Conservation (phyloP, 2,888 invertebrate species). For the Apamea crenata region DNA sequence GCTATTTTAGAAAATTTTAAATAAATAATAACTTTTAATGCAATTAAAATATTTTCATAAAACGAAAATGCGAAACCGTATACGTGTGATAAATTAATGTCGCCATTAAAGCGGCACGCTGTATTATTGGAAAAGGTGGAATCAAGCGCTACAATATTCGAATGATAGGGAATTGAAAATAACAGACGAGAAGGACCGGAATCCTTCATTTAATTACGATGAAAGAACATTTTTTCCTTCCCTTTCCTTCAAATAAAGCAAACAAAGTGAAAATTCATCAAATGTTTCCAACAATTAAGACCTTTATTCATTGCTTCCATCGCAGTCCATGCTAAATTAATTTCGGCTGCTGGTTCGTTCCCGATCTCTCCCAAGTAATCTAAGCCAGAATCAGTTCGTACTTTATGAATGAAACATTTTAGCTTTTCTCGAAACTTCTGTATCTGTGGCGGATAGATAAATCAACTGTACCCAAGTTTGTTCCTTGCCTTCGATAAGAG, state of each 20-base stretch:
- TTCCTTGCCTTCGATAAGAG: constrained; percentile 66
- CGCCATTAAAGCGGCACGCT: not conserved
- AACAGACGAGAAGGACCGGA: not conserved
- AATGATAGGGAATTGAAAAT: not conserved
- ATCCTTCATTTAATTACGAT: not conserved
- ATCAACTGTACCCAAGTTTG: constrained; percentile 67
- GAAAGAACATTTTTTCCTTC: constrained; percentile 26
- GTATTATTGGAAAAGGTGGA: not conserved
- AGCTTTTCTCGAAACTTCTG: constrained; percentile 63
- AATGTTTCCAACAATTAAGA: constrained; percentile 60
- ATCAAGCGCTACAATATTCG: not conserved
- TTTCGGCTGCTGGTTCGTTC: constrained; percentile 58
- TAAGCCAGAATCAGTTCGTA: constrained; percentile 65
- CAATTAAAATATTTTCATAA: not conserved
- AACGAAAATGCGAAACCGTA: not conserved
- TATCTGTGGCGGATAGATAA: constrained; percentile 70
- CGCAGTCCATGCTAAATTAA: constrained; percentile 63
- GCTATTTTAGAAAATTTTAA: no score
- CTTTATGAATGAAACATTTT: constrained; percentile 72
- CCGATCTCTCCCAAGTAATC: constrained; percentile 64
- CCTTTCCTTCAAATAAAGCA: constrained; percentile 35
- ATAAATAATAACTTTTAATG: not conserved
- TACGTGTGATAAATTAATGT: not conserved
- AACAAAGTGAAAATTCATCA: constrained; percentile 56
- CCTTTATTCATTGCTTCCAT: constrained; percentile 53